Evolutionary conservation across 1,140 invertebrate species (phyloP), one percentile per base, ranked within the genome.

Genomic region (Ericerus pela): DNA sequence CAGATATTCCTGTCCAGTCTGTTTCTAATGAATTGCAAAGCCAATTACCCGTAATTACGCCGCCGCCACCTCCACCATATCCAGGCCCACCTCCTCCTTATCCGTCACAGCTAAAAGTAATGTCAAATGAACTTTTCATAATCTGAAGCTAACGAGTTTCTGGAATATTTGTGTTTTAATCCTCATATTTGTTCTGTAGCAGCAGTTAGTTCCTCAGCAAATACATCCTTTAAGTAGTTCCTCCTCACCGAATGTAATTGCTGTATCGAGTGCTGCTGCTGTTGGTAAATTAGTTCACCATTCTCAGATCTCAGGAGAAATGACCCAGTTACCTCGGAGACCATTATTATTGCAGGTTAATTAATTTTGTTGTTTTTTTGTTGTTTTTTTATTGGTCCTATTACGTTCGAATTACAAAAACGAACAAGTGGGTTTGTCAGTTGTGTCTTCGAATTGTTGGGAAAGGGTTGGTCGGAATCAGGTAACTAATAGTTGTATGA

Each of bases 1-100:
- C 5, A 16, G 41, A 47, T 14, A 24, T 47, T 5, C 4, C 37
- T 12, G 41, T 16, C 8, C 16, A 47, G 4, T 47, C 41, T 2
- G 20, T 47, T 22, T 10, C 30, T 8, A 47, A 47, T 14, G 41
- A 47, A 41, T 8, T 41, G 20, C 37, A 41, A 16, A 8, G 14
- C 5, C 37, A 41, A 24, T 14, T 47, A 16, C 41, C 41, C 20
- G 41, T 47, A 4, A 47, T 47, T 47, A 47, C 41, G 18, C 41
- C 41, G 12, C 67, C 70, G 10, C 62, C 70, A 56, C 69, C 72
- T 64, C 79, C 79, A 27, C 79, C 79, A 27, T 76, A 76, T 66
- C 75, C 75, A 8, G 75, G 73, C 26, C 76, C 75, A 22, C 79
- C 78, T 14, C 79, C 79, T 26, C 80, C 80, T 2, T 81, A 80